Conservation (phyloP, 2,113 vertebrate species). For the Megaleporinus macrocephalus region DNA sequence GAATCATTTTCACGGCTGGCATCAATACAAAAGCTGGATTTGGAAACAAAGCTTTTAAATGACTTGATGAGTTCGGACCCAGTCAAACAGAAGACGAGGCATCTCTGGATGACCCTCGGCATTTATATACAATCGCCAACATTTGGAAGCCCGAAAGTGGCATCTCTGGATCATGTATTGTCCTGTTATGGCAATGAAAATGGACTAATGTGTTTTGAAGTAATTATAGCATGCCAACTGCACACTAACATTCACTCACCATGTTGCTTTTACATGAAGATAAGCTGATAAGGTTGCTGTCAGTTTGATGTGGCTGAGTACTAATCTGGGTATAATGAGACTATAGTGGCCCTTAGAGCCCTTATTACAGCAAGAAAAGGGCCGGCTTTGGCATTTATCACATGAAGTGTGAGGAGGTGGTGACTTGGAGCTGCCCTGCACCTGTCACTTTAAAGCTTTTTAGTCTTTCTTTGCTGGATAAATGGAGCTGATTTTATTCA, state of each 20-base stretch:
- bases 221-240: background rate
- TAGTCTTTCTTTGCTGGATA: background rate
- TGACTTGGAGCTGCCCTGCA: background rate
- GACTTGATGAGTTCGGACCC: background rate
- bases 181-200: background rate
- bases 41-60: conserved; percentile 50
- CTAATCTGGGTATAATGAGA: conserved; percentile 11
- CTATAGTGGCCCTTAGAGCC: background rate
- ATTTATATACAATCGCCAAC: background rate
- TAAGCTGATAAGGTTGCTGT: background rate
- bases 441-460: conserved; percentile 9
- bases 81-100: conserved; percentile 9
- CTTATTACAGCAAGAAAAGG: conserved; percentile 36
- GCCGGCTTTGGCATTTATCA: conserved; percentile 11
- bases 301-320: conserved; percentile 3
- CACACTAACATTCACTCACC: background rate
- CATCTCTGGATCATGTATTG: background rate
- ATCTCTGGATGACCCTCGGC: background rate
- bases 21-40: conserved; percentile 45
- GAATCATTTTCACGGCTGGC: conserved; percentile 52
- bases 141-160: background rate
- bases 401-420: conserved; percentile 4
- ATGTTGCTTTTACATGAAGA: conserved; percentile 14
- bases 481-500: conserved; percentile 1
- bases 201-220: background rate